Evolutionary conservation across 2,888 invertebrate genomes (phyloP), one percentile per base, ranked within the genome.

Genomic region (Drosophila rellima): DNA sequence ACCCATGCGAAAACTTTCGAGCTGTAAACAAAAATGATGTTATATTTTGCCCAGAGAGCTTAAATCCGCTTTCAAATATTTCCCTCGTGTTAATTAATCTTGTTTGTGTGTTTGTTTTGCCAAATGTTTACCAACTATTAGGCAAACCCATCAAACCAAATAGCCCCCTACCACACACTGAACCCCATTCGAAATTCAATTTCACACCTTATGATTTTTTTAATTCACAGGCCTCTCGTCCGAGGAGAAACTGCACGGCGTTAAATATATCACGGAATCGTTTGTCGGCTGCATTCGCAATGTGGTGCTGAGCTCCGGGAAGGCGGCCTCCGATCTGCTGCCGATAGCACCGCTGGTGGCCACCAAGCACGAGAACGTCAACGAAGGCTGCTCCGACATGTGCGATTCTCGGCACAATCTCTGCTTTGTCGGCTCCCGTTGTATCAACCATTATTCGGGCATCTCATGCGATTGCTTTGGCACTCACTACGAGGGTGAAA

Each of bases 401-500:
- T 97, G 97, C 90, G 94, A 94, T 81, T 96, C 96, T 1, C 93
- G 95, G 80, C 95, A 96, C 85, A 97, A 97, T 92, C 94, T 97
- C 8, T 98, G 98, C 92, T 97, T 97, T 91, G 94, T 96, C 90
- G 96, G 97, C 39, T 97, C 97, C 31, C 95, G 95, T 70, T 98
- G 98, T 92, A 96, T 98, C 70, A 98, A 98, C 93, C 97, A 97
- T 90, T 98, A 98, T 92, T 96, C 97, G 85, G 95, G 96, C 64
- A 95, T 97, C 68, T 96, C 96, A 17, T 98, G 98, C 91, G 98
- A 98, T 91, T 98, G 98, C 92, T 98, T 98, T 90, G 97, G 97
- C 20, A 97, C 97, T 2, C 94, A 95, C 85, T 97, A 97, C 92
- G 98, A 98, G 93, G 98, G 98, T 78, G 96, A 97, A 84, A 95